phyloP scores from a whole-genome alignment of 2,113 vertebrate species.

The Ovibos moschatus region DNA sequence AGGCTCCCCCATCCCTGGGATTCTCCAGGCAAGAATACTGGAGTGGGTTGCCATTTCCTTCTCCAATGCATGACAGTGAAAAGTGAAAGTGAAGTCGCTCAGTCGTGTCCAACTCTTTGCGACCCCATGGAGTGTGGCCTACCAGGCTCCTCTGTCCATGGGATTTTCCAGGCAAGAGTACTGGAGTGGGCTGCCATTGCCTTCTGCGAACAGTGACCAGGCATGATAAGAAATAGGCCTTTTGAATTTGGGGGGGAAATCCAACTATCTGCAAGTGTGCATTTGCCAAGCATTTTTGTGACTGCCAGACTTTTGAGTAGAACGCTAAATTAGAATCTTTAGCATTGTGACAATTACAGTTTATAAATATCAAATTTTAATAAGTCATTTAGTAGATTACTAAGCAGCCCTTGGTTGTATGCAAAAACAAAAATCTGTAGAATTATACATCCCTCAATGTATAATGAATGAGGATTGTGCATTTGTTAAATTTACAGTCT shows the following conservation, averaged over 20 bases:
- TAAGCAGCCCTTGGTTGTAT: background rate
- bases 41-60: too few relatives aligned
- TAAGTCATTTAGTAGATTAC: background rate
- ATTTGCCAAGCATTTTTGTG: conserved; percentile 23
- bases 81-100: too few relatives aligned
- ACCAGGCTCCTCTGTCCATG: too few relatives aligned
- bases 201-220: background rate
- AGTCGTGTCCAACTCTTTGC: too few relatives aligned
- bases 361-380: conserved; percentile 39
- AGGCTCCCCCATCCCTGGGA: too few relatives aligned
- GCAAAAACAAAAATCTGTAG: background rate
- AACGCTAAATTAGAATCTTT: conserved; percentile 14
- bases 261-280: background rate
- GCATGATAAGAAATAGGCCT: background rate
- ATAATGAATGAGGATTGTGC: background rate
- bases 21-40: too few relatives aligned
- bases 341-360: background rate
- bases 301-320: conserved; percentile 13
- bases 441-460: background rate
- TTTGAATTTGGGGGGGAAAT: conserved; percentile 15
- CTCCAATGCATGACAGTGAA: too few relatives aligned
- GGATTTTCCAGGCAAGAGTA: too few relatives aligned
- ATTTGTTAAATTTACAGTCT: background rate
- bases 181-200: too few relatives aligned
- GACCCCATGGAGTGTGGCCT: too few relatives aligned